Base-by-base conservation (phyloP, 1,140 invertebrate species). In the Bombus impatiens region DNA sequence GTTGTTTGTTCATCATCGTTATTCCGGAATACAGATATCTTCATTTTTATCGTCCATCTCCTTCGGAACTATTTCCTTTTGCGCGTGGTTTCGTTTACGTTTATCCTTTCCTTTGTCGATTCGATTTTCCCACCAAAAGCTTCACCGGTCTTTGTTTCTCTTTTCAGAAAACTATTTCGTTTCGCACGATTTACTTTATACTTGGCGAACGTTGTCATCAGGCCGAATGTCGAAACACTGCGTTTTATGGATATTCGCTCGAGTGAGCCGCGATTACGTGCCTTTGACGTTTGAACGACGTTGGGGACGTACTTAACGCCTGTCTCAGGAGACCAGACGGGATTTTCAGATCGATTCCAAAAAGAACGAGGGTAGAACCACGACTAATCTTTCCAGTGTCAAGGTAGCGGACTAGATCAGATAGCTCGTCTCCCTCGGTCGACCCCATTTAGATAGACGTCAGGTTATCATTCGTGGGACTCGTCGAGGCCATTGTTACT, bases 391-490 rank as follows among this genome's bases (percentile, higher is more conserved):
- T 59, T 91, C 44, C 67, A 70, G 81, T 85, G 84, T 91, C 78
- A 86, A 91, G 87, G 89, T 87, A 85, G n/a, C 78, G 78, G 79
- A 85, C 86, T 88, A 89, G 86, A 90, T 91, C 87, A 77, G 90
- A 91, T 91, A 91, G 37, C 18, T 25, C 18, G 65, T 76, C 67
- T 44, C 82, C 89, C 82, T 91, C 22, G 84, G 18, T 42, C 62
- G 82, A 72, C 72, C 86, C 90, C 78, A 85, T 88, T 89, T 81
- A 82, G 71, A 78, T 86, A 87, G 82, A 87, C 65, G 72, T 86
- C 71, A n/a, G 25, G 86, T 76, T 85, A 87, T 89, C 88, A 68
- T 77, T 62, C 71, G 37, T 85, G 47, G 40, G 72, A 85, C 71
- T 90, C 76, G 47, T 59, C 62, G 70, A 77, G 57, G 59, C 78